phyloP scores from a whole-genome alignment of 1,140 invertebrate species.

The Halesus radiatus region DNA sequence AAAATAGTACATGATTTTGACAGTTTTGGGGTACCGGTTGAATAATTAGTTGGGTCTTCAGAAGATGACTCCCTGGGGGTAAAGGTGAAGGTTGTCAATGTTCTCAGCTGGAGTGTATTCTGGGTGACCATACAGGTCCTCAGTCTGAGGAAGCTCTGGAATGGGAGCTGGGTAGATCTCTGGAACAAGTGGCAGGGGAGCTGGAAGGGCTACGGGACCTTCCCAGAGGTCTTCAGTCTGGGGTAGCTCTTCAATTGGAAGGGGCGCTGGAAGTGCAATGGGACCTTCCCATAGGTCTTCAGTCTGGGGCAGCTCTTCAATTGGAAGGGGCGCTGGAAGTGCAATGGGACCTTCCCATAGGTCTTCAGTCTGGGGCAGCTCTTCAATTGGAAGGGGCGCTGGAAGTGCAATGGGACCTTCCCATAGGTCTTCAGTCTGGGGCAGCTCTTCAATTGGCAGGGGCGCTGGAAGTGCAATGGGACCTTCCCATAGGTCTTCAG shows the following conservation, averaged over 20 bases:
- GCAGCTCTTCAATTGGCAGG: background rate
- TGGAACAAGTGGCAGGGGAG: background rate
- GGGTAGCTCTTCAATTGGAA: background rate
- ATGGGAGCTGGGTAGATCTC: background rate
- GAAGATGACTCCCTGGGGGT: background rate
- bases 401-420: background rate
- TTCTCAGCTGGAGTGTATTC: conserved; percentile 13
- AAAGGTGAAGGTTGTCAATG: background rate
- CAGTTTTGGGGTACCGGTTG: background rate
- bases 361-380: conserved; percentile 9
- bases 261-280: background rate
- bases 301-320: background rate
- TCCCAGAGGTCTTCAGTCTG: background rate
- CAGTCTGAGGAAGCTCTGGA: conserved; percentile 8
- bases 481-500: conserved; percentile 24
- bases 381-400: background rate
- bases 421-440: conserved; percentile 2
- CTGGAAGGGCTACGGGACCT: background rate
- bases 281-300: conserved; percentile 18
- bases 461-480: background rate
- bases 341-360: background rate
- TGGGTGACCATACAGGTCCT: background rate
- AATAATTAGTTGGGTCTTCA: background rate
- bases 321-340: conserved; percentile 22
- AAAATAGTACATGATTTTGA: background rate